phyloP scores from a whole-genome alignment of 2,113 vertebrate genomes.

The Otus sunia region DNA sequence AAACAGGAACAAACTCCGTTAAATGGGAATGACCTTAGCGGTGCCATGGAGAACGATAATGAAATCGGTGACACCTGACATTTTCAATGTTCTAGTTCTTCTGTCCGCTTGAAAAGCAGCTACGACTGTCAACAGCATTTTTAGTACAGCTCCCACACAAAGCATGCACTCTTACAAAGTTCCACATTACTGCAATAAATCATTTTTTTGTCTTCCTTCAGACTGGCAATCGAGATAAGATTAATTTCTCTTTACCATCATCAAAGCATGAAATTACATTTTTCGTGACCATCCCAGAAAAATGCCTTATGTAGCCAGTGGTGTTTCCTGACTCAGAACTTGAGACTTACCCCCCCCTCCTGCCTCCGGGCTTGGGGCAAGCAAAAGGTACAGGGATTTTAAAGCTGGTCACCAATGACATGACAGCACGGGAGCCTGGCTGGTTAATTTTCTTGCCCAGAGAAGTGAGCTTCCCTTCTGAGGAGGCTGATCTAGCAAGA shows the following conservation, averaged over 20 bases:
- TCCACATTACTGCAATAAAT: background rate
- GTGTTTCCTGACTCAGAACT: background rate
- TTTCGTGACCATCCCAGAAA: background rate
- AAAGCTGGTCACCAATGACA: background rate
- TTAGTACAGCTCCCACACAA: background rate
- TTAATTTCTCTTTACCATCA: background rate
- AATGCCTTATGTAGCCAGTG: rapidly evolving
- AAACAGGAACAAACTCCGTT: background rate
- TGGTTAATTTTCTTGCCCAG: background rate
- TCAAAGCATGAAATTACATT: background rate
- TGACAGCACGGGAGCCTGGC: background rate
- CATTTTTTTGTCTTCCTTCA: background rate
- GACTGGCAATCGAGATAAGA: background rate
- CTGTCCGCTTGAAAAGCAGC: background rate
- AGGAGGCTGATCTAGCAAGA: background rate
- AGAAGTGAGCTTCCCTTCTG: background rate
- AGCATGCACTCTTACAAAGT: background rate
- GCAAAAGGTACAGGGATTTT: background rate
- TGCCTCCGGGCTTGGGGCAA: background rate
- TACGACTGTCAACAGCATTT: background rate
- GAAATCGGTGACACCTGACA: background rate
- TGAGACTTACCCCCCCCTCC: background rate
- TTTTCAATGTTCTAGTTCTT: background rate
- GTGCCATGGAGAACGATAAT: background rate
- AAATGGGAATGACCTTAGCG: background rate